Evolutionary conservation across 2,113 vertebrate genomes (phyloP).

Genomic region (Steatornis caripensis): DNA sequence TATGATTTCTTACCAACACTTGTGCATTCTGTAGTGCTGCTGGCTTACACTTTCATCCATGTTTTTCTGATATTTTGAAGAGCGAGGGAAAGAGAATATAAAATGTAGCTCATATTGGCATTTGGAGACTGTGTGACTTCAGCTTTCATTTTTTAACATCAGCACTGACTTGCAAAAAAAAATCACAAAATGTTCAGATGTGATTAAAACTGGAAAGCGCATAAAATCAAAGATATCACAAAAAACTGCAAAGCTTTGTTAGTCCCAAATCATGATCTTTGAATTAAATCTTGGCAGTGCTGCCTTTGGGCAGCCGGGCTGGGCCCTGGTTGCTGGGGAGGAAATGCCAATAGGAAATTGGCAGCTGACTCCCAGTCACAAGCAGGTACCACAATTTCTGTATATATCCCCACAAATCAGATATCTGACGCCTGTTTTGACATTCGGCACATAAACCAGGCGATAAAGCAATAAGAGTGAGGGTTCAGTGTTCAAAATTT

Average conservation of each 20-base stretch:
- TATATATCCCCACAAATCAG: conserved; percentile 17
- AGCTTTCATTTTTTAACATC: background rate
- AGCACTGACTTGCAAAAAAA: background rate
- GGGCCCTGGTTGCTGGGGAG: background rate
- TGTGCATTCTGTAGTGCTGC: background rate
- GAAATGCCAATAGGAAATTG: background rate
- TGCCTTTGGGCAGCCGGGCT: background rate
- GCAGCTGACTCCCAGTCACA: background rate
- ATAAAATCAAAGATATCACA: background rate
- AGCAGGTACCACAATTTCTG: background rate
- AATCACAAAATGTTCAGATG: background rate
- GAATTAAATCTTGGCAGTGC: background rate
- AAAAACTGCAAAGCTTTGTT: background rate
- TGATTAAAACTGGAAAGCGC: background rate
- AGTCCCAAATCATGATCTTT: background rate
- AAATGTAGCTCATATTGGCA: background rate
- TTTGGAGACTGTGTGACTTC: background rate
- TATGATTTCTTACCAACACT: accelerated
- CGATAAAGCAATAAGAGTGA: conserved; percentile 20
- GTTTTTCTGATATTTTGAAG: background rate
- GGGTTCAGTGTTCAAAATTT: conserved; percentile 19
- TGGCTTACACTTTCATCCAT: accelerated
- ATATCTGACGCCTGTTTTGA: conserved; percentile 2
- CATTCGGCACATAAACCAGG: background rate
- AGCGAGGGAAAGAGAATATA: background rate